Conservation (phyloP, 2,797 vertebrate genomes). For the Phataginus tetradactyla region DNA sequence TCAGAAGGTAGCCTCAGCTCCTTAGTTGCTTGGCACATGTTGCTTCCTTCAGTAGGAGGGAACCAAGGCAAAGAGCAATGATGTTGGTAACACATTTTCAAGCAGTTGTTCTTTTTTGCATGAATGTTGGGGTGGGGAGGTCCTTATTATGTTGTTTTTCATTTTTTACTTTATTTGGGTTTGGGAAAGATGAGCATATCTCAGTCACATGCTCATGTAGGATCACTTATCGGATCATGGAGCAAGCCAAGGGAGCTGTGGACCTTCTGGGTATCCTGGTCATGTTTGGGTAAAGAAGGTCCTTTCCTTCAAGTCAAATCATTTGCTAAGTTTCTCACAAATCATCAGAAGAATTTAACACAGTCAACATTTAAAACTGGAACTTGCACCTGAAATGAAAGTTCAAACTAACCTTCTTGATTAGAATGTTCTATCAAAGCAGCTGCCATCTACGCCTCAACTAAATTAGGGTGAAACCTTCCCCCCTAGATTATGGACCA, state of each 20-base stretch:
- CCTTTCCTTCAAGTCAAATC: constrained; percentile 21
- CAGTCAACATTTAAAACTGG: constrained; percentile 15
- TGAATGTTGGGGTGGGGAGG: background rate
- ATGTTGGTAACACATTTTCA: constrained; percentile 41
- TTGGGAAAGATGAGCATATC: constrained; percentile 11
- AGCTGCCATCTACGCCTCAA: background rate
- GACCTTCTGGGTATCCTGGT: background rate
- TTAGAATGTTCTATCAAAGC: background rate
- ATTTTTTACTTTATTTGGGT: constrained; percentile 32
- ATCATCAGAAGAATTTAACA: background rate
- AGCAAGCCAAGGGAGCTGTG: background rate
- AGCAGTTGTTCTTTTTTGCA: constrained; percentile 47
- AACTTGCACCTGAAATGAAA: constrained; percentile 11
- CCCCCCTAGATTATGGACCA: background rate
- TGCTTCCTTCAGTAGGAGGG: constrained; percentile 39
- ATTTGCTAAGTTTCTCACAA: background rate
- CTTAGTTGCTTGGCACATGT: constrained; percentile 43
- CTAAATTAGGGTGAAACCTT: background rate
- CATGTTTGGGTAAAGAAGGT: background rate
- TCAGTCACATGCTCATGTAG: background rate
- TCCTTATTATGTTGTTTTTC: background rate
- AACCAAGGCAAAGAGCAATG: background rate
- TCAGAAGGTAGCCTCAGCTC: constrained; percentile 67
- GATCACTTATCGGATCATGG: background rate
- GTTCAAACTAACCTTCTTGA: background rate